Base-by-base conservation (phyloP, 2,113 vertebrate species). In the Aleadryas rufinucha region DNA sequence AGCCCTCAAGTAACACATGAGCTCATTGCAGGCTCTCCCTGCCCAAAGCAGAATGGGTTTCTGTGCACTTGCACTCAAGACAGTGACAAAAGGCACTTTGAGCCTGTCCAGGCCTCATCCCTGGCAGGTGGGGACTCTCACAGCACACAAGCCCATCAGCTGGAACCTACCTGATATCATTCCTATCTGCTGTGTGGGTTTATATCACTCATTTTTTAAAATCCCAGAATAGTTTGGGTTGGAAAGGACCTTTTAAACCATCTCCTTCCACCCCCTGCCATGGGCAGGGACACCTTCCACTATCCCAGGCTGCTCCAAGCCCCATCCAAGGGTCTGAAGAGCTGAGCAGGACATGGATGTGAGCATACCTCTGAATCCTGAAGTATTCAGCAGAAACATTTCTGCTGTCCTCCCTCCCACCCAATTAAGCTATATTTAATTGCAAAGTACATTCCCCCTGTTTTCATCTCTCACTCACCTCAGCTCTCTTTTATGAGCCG, bases 151-250 rank as follows among this genome's bases (percentile, higher is more conserved):
- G 4, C n/a, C 74, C 94, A 22, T 20, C 52, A 57, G 53, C 59
- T 35, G 6, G 49, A 47, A 39, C 27, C 11, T 26, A 2, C 45
- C 31, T 61, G 30, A 0, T 1, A 2, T 16, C 4, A 1, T 4
- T 30, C 18, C 31, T 33, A 5, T 18, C 57, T 39, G 50, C 52
- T 72, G 52, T 5, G 59, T 9, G 33, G 18, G 8, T 78, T 37
- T 33, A 6, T 9, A 4, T 3, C 23, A 8, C 9, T 26, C 35
- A 26, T 49, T 26, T 31, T 9, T 22, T 5, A 23, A 61, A 57
- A 50, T 15, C 18, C 59, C 59, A 11, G 17, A 0, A 6, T 10
- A 13, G 5, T 56, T 49, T 35, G 85, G 20, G 21, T 12, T 49
- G 24, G 14, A 44, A 57, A 8, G 31, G 31, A 42, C 35, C n/a